Conservation (phyloP, 2,113 vertebrate species). For the Ovibos moschatus region DNA sequence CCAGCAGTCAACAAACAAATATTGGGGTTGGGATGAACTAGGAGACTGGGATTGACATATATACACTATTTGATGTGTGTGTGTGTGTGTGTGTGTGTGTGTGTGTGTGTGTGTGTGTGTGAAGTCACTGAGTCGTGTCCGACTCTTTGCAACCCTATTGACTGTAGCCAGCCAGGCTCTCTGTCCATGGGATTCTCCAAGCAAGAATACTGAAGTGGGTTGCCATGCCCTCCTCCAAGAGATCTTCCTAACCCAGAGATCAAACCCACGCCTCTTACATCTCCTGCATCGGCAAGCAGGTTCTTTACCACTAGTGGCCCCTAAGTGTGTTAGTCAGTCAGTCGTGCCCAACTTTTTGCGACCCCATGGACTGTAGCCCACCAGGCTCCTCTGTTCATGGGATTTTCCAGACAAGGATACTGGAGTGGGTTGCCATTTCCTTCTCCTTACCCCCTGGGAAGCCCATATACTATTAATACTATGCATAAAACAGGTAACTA, state of each 20-base stretch:
- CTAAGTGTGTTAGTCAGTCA: not conserved
- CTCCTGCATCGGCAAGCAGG: not conserved
- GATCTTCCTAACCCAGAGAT: not conserved
- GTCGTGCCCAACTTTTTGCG: accelerated
- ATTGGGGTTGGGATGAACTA: not conserved
- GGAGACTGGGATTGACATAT: not conserved
- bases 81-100: too few species aligned
- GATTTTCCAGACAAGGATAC: not conserved
- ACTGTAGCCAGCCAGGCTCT: not conserved
- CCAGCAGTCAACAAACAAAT: not conserved
- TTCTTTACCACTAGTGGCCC: not conserved
- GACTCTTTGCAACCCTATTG: not conserved
- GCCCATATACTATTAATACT: not conserved
- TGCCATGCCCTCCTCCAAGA: not conserved
- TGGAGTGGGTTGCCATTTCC: not conserved
- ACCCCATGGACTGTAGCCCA: not conserved
- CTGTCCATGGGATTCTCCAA: not conserved
- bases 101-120: not conserved
- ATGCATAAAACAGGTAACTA: not conserved
- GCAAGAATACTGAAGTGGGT: not conserved
- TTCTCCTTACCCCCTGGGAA: not conserved
- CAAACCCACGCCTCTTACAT: not conserved
- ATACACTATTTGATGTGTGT: not conserved
- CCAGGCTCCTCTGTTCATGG: not conserved
- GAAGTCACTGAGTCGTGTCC: not conserved